Conservation (phyloP, 2,797 vertebrate species). For the Ateles fusciceps region DNA sequence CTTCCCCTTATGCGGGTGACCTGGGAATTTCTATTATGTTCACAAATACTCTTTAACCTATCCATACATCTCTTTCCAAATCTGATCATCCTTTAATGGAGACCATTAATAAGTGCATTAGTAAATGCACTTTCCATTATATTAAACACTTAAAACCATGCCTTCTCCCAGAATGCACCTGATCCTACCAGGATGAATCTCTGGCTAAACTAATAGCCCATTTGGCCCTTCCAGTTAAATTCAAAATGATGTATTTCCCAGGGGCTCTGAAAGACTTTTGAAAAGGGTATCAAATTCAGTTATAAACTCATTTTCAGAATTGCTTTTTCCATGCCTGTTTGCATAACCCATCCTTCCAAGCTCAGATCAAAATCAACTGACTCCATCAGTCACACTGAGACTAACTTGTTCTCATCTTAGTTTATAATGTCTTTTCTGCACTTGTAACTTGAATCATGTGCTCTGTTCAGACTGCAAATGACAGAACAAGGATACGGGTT, state of each 20-base stretch:
- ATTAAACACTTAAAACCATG: slow-evolving; percentile 51
- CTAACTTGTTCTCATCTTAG: neutral
- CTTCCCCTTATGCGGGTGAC: neutral
- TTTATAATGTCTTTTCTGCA: neutral
- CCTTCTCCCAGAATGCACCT: slow-evolving; percentile 44
- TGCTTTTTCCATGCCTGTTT: slow-evolving; percentile 53
- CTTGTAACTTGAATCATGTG: slow-evolving; percentile 24
- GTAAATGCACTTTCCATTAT: slow-evolving; percentile 41
- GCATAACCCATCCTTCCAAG: neutral
- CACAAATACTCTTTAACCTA: neutral
- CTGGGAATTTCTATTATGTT: neutral
- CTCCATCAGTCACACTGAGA: slow-evolving; percentile 23
- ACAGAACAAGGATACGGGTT: neutral
- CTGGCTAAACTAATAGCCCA: neutral
- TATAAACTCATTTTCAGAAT: slow-evolving; percentile 70
- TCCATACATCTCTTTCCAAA: slow-evolving; percentile 12
- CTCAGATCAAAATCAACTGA: neutral
- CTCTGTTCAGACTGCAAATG: slow-evolving; percentile 10
- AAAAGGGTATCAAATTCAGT: slow-evolving; percentile 70
- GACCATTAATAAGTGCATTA: slow-evolving; percentile 24
- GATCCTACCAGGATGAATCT: slow-evolving; percentile 22
- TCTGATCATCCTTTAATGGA: slow-evolving; percentile 10
- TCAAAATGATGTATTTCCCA: slow-evolving; percentile 58
- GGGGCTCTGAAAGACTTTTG: slow-evolving; percentile 50
- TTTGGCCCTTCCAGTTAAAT: slow-evolving; percentile 42